These are phyloP conservation scores for Pseudomyrmex concolor DNA, from an alignment of 1,140 invertebrate species.

Conservation along the genomic window DNA sequence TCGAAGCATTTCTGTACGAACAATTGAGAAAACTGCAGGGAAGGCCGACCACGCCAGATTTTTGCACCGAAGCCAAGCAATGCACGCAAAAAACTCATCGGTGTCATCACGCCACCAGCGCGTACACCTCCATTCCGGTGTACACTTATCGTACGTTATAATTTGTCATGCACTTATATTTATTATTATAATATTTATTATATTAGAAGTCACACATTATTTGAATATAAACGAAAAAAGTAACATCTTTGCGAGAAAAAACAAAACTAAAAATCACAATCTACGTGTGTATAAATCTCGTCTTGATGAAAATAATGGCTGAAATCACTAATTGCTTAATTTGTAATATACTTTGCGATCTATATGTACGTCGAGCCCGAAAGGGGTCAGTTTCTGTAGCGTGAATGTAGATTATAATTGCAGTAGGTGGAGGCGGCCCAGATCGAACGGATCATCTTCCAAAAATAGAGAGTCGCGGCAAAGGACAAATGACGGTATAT, in stretches of 20 bases:
- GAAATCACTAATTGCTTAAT: neutral
- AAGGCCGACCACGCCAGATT: constrained; percentile 86
- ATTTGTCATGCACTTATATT: neutral
- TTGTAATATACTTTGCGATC: constrained; percentile 35
- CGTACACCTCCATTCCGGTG: constrained; percentile 93
- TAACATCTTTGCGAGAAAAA: too few species aligned
- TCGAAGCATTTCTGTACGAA: constrained; percentile 96
- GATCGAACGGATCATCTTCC: constrained; percentile 82
- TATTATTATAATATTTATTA: neutral
- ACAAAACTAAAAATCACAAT: too few species aligned
- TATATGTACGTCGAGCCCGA: constrained; percentile 40
- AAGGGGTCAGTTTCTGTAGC: constrained; percentile 75
- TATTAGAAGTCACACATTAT: too few species aligned
- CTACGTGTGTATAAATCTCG: too few species aligned
- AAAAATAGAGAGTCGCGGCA: constrained; percentile 82
- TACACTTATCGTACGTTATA: constrained; percentile 83
- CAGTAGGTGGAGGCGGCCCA: constrained; percentile 83
- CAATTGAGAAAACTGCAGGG: constrained; percentile 92
- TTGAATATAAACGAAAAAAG: too few species aligned
- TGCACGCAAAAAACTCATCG: constrained; percentile 94
- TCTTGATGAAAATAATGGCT: too few species aligned
- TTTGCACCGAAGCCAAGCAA: constrained; percentile 86
- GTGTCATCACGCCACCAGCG: constrained; percentile 95
- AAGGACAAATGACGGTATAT: constrained; percentile 83
- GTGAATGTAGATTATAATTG: constrained; percentile 85